Conservation (phyloP, 2,888 invertebrate species). For the Drepanosiphum platanoidis region DNA sequence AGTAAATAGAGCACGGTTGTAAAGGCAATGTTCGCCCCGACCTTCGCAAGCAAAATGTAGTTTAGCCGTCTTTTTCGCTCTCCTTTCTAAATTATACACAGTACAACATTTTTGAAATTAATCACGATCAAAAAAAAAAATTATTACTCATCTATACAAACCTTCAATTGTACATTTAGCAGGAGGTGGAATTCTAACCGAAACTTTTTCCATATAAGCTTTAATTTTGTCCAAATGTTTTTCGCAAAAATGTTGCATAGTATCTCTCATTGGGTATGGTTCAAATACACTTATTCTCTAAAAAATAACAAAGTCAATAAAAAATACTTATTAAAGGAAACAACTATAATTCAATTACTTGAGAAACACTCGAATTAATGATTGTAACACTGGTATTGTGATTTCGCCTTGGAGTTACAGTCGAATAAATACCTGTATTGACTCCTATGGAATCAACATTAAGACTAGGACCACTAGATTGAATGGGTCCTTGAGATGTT, state of each 20-base stretch:
- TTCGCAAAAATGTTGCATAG: constrained; percentile 95
- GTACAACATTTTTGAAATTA: constrained; percentile 1
- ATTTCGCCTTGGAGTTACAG: constrained; percentile 63
- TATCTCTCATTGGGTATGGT: constrained; percentile 90
- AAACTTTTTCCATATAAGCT: constrained; percentile 88
- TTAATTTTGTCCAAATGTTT: constrained; percentile 93
- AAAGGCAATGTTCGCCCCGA: constrained; percentile 85
- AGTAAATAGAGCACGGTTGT: constrained; percentile 81
- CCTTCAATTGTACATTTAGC: constrained; percentile 94
- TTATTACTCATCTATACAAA: constrained; percentile 66
- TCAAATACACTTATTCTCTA: constrained; percentile 86
- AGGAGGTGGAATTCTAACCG: constrained; percentile 85
- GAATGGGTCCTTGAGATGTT: constrained; percentile 63
- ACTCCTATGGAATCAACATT: constrained; percentile 42
- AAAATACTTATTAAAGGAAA: not conserved
- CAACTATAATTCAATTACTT: constrained; percentile 62
- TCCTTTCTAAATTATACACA: constrained; percentile 72
- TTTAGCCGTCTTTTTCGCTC: constrained; percentile 87
- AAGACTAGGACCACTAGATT: constrained; percentile 57
- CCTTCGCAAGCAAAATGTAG: constrained; percentile 90
- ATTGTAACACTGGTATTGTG: constrained; percentile 81
- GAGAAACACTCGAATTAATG: constrained; percentile 70
- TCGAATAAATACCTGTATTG: constrained; percentile 41
- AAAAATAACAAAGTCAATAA: constrained; percentile 64
- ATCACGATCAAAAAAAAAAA: constrained; percentile 44